Evolutionary conservation across 2,797 vertebrate species (phyloP).

Genomic region (Melanotaenia pygmaea): DNA sequence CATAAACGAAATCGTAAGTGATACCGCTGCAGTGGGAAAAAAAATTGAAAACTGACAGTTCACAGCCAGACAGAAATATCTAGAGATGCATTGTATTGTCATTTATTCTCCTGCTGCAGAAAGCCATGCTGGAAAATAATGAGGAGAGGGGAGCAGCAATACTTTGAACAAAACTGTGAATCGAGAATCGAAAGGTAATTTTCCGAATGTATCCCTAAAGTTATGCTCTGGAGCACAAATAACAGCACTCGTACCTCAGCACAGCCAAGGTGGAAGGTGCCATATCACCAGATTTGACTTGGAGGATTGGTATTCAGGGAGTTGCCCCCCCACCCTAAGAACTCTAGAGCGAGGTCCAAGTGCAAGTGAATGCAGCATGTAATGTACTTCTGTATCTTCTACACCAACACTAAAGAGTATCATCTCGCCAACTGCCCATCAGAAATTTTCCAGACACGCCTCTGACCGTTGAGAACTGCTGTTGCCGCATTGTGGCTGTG

Average conservation of each 20-base stretch:
- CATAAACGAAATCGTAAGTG: neutral
- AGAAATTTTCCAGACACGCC: no score
- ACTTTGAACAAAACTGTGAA: neutral
- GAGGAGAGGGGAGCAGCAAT: neutral
- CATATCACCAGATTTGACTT: neutral
- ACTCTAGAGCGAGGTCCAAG: no score
- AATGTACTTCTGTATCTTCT: no score
- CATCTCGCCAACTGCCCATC: no score
- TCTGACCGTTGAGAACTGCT: no score
- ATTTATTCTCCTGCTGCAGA: conserved; percentile 1
- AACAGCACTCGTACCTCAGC: neutral
- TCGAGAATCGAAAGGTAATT: neutral
- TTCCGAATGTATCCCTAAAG: neutral
- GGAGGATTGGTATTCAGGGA: no score
- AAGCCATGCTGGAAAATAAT: neutral
- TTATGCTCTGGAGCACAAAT: neutral
- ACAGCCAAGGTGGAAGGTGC: neutral
- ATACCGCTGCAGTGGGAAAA: neutral
- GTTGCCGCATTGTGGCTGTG: no score
- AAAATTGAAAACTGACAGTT: neutral
- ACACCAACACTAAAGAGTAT: no score
- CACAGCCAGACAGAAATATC: neutral
- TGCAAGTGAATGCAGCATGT: no score
- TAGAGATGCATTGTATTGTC: neutral
- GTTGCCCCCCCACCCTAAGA: no score